phyloP scores from a whole-genome alignment of 2,797 vertebrate genomes.

The Syngnathus acus region DNA sequence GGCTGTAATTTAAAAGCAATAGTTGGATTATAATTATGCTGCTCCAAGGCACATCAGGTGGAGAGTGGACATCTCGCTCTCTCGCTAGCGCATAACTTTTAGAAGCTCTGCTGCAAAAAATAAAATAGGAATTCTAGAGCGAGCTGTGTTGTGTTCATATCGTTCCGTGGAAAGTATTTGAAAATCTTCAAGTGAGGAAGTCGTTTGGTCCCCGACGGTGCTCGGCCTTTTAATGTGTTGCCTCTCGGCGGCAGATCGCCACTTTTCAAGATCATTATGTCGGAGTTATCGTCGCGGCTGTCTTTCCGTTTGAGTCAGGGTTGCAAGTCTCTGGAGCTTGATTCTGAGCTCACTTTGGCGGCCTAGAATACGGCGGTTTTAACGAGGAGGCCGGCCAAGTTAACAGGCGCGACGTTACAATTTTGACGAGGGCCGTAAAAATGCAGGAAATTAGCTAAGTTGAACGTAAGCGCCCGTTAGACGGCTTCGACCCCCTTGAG shows the following conservation, averaged over 20 bases:
- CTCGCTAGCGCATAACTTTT: slow-evolving; percentile 25
- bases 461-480: slow-evolving; percentile 25
- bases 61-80: slow-evolving; percentile 4
- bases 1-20: slow-evolving; percentile 46
- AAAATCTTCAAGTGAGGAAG: slow-evolving; percentile 51
- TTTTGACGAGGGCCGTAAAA: slow-evolving; percentile 31
- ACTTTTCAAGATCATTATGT: slow-evolving; percentile 53
- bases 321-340: slow-evolving; percentile 30
- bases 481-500: slow-evolving; percentile 15
- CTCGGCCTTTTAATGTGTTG: slow-evolving; percentile 40
- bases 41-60: slow-evolving; percentile 30
- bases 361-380: not conserved
- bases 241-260: slow-evolving; percentile 16
- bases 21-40: slow-evolving; percentile 39
- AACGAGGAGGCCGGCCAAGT: slow-evolving; percentile 26
- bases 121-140: slow-evolving; percentile 43
- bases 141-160: slow-evolving; percentile 13
- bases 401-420: slow-evolving; percentile 41
- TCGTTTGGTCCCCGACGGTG: slow-evolving; percentile 32
- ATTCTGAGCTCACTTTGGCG: slow-evolving; percentile 17
- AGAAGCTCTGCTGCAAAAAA: slow-evolving; percentile 29
- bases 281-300: slow-evolving; percentile 51
- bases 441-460: slow-evolving; percentile 27
- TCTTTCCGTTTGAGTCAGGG: slow-evolving; percentile 27
- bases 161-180: slow-evolving; percentile 18